Conservation (phyloP, 2,888 invertebrate genomes). For the Leptopilina myrica region DNA sequence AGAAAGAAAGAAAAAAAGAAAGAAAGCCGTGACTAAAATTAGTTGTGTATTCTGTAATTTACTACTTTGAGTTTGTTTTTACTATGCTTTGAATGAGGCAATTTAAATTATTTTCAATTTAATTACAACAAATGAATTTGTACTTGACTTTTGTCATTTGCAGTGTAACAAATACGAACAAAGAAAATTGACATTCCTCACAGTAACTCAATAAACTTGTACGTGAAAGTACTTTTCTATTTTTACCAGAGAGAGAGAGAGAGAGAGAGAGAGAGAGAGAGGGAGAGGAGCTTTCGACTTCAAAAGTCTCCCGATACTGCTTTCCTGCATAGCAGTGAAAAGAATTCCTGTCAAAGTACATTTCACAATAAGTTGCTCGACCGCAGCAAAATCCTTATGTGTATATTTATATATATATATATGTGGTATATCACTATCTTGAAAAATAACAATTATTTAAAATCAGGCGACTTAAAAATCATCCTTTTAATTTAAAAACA, state of each 20-base stretch:
- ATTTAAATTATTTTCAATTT: background rate
- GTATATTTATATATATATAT: background rate
- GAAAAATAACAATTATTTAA: slow-evolving; percentile 8
- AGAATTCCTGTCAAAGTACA: slow-evolving; percentile 37
- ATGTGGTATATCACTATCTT: background rate
- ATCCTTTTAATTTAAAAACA: no score
- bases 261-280: background rate
- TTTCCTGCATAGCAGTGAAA: slow-evolving; percentile 22
- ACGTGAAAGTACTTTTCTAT: slow-evolving; percentile 29
- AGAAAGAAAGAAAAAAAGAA: no score
- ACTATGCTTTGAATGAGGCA: no score
- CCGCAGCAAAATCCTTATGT: slow-evolving; percentile 14
- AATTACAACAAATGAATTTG: background rate
- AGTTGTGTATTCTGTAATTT: no score
- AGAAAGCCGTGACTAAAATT: no score
- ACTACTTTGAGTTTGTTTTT: no score
- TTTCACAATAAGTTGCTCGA: slow-evolving; percentile 37
- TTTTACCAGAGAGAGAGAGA: slow-evolving; percentile 4
- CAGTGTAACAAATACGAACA: slow-evolving; percentile 24
- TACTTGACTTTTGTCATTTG: background rate
- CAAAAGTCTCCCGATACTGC: slow-evolving; percentile 31
- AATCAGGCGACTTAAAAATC: no score
- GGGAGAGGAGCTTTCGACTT: slow-evolving; percentile 5
- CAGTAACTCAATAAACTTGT: slow-evolving; percentile 31
- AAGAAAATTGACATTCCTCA: slow-evolving; percentile 37